Evolutionary conservation across 2,888 invertebrate species (phyloP).

Genomic region (Tenthredo amoena): DNA sequence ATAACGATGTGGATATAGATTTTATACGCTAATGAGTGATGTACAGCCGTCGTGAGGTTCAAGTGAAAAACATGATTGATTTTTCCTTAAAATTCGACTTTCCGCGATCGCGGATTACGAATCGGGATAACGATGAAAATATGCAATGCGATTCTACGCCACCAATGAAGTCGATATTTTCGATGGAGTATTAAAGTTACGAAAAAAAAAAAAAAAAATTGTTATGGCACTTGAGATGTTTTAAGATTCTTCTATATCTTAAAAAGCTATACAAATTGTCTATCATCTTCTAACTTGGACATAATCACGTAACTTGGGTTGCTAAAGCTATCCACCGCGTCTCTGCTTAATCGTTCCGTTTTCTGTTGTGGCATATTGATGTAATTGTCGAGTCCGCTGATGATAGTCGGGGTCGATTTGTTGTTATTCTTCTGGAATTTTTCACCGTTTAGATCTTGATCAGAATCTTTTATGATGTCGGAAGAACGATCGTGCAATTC

Average conservation of each 20-base stretch:
- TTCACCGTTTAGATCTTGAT: conserved; percentile 73
- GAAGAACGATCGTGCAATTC: conserved; percentile 21
- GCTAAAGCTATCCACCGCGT: conserved; percentile 70
- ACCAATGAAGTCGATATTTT: not conserved
- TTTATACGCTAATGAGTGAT: not conserved
- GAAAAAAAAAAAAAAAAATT: not conserved
- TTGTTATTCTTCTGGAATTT: conserved; percentile 67
- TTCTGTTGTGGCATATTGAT: conserved; percentile 80
- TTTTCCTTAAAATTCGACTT: not conserved
- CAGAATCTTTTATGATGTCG: conserved; percentile 46
- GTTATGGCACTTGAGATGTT: conserved; percentile 25
- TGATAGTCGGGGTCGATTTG: conserved; percentile 69
- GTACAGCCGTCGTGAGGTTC: not conserved
- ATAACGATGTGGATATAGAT: not conserved
- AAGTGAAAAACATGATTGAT: not conserved
- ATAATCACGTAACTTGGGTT: conserved; percentile 77
- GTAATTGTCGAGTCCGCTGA: conserved; percentile 78
- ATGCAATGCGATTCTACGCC: not conserved
- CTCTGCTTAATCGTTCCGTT: conserved; percentile 71
- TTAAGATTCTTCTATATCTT: not conserved
- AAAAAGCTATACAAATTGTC: conserved; percentile 25
- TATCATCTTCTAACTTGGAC: conserved; percentile 54
- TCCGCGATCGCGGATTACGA: not conserved
- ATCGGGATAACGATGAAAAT: not conserved
- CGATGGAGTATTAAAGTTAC: not conserved